Evolutionary conservation across 2,113 vertebrate genomes (phyloP).

Genomic region (Glareola pratincola): DNA sequence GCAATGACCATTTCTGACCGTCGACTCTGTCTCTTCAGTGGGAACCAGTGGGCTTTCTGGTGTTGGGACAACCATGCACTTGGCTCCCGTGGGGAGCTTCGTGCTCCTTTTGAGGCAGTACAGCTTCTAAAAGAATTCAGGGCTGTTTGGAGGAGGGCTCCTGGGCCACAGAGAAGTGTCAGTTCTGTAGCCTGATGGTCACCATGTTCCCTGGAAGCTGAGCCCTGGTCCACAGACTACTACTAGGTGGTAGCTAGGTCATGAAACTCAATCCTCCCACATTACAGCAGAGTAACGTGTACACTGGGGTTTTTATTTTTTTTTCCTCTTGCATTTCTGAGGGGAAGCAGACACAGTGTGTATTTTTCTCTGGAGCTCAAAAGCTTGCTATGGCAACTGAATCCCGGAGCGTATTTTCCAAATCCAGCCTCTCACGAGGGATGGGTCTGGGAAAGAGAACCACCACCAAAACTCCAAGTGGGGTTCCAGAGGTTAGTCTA

Average conservation of each 20-base stretch:
- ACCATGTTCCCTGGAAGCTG: not conserved
- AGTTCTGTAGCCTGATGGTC: not conserved
- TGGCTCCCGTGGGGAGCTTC: fast-evolving
- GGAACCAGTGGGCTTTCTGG: not conserved
- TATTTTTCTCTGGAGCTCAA: not conserved
- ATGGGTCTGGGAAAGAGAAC: not conserved
- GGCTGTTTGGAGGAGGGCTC: not conserved
- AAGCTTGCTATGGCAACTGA: not conserved
- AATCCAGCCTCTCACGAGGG: not conserved
- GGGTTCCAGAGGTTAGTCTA: not conserved
- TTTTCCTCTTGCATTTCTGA: not conserved
- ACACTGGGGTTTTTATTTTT: not conserved
- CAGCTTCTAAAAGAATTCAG: not conserved
- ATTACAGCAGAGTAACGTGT: fast-evolving
- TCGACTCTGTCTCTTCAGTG: not conserved
- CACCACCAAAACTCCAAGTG: not conserved
- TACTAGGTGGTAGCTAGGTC: not conserved
- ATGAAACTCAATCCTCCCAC: not conserved
- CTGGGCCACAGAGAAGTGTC: not conserved
- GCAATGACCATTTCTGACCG: fast-evolving
- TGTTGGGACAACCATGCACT: not conserved
- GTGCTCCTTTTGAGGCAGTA: not conserved
- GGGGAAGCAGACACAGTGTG: not conserved
- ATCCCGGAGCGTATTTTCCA: not conserved
- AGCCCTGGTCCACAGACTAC: not conserved